Evolutionary conservation across 2,113 vertebrate genomes (phyloP).

Genomic region (Psammodynastes pulverulentus): DNA sequence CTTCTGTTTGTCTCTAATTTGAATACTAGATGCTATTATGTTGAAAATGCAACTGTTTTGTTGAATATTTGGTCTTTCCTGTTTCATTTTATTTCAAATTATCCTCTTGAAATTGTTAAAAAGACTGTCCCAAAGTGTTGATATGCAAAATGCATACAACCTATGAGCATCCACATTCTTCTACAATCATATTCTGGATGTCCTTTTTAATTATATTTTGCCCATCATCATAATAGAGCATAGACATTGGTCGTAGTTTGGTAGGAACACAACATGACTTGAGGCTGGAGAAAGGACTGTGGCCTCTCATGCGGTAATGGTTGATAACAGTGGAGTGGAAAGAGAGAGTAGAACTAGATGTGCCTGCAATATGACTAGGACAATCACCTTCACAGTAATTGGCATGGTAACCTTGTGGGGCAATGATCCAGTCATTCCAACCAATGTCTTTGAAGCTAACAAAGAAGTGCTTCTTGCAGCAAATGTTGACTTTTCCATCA

Average conservation of each 20-base stretch:
- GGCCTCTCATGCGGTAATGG: conserved; percentile 93
- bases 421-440: conserved; percentile 99
- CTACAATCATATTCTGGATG: conserved; percentile 98
- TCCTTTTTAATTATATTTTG: conserved; percentile 99
- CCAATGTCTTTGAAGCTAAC: conserved; percentile 98
- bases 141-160: background rate
- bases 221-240: conserved; percentile 96
- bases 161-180: conserved; percentile 97
- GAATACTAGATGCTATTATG: conserved; percentile 41
- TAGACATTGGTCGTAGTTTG: conserved; percentile 96
- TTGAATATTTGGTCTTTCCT: conserved; percentile 51
- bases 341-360: conserved; percentile 87
- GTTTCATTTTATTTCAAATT: conserved; percentile 51
- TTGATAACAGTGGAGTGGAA: conserved; percentile 98
- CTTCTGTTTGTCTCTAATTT: conserved; percentile 55
- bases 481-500: conserved; percentile 92
- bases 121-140: background rate
- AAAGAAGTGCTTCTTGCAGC: conserved; percentile 96
- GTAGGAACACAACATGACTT: conserved; percentile 95
- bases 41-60: conserved; percentile 42
- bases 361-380: conserved; percentile 90
- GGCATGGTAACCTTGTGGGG: conserved; percentile 91
- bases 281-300: conserved; percentile 92
- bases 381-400: conserved; percentile 99
- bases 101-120: conserved; percentile 32